These are phyloP conservation scores for Calliopum simillimum DNA, from an alignment of 2,888 invertebrate genomes.

Conservation along the genomic window DNA sequence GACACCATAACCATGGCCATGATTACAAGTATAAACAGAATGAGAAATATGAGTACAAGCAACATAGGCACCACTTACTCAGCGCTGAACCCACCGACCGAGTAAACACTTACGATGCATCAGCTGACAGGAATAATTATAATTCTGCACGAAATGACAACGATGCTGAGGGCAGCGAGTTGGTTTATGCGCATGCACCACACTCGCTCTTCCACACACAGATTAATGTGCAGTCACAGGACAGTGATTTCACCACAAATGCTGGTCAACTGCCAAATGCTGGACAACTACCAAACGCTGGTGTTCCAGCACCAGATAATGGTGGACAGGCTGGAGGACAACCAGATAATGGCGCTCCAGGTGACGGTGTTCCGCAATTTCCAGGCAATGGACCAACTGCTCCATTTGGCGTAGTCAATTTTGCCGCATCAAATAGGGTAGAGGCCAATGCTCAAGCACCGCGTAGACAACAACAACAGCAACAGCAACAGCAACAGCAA, in stretches of 20 bases:
- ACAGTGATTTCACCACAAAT: constrained; percentile 48
- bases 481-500: no score
- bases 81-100: constrained; percentile 32
- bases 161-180: not conserved
- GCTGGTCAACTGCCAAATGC: not conserved
- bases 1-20: constrained; percentile 38
- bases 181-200: constrained; percentile 53
- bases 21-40: constrained; percentile 35
- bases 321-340: constrained; percentile 5
- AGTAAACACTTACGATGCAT: constrained; percentile 41
- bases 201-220: constrained; percentile 58
- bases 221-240: constrained; percentile 58
- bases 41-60: constrained; percentile 22
- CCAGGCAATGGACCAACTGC: constrained; percentile 1
- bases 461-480: no score
- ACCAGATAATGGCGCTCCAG: constrained; percentile 12
- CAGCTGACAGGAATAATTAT: not conserved
- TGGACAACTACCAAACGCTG: constrained; percentile 24
- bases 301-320: constrained; percentile 12
- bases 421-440: no score
- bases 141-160: not conserved
- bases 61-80: constrained; percentile 41
- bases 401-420: constrained; percentile 1
- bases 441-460: no score
- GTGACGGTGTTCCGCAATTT: constrained; percentile 26